Percentiles rank a stretch among this genome's conserved stretches.
Conservation (phyloP, 1,140 invertebrate genomes). For the Drosophila watanabei region DNA sequence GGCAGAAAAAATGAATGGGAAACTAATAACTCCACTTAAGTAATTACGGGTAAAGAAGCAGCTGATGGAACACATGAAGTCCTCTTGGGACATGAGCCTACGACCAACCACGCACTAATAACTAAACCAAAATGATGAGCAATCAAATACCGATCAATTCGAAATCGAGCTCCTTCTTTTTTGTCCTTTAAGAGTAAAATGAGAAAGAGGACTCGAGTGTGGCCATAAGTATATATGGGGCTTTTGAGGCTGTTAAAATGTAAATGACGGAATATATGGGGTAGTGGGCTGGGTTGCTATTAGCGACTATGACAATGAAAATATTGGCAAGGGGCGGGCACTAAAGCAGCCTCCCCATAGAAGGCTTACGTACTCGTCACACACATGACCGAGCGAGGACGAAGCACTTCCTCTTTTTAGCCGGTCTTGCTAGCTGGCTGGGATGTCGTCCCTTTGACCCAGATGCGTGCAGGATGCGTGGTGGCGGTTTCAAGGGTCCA, state of each 20-base stretch:
- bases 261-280: slow-evolving; percentile 61
- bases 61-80: not conserved
- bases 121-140: not conserved
- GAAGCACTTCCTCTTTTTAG: slow-evolving; percentile 10
- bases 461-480: slow-evolving; percentile 55
- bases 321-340: slow-evolving; percentile 47
- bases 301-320: slow-evolving; percentile 80
- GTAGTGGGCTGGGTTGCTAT: slow-evolving; percentile 57
- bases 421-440: slow-evolving; percentile 58
- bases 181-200: too few species aligned
- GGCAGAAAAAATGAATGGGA: not conserved
- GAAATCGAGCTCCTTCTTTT: not conserved
- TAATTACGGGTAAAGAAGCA: not conserved
- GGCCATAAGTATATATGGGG: slow-evolving; percentile 65
- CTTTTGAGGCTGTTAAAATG: slow-evolving; percentile 76
- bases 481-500: slow-evolving; percentile 32
- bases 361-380: slow-evolving; percentile 32
- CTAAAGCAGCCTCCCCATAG: slow-evolving; percentile 50
- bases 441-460: slow-evolving; percentile 71
- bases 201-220: slow-evolving; percentile 13
- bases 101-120: not conserved
- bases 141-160: slow-evolving; percentile 14
- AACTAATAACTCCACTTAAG: slow-evolving; percentile 8
- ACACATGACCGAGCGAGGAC: not conserved
- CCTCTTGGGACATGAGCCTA: not conserved